phyloP scores from a whole-genome alignment of 2,113 vertebrate genomes.

The Camelus dromedarius region DNA sequence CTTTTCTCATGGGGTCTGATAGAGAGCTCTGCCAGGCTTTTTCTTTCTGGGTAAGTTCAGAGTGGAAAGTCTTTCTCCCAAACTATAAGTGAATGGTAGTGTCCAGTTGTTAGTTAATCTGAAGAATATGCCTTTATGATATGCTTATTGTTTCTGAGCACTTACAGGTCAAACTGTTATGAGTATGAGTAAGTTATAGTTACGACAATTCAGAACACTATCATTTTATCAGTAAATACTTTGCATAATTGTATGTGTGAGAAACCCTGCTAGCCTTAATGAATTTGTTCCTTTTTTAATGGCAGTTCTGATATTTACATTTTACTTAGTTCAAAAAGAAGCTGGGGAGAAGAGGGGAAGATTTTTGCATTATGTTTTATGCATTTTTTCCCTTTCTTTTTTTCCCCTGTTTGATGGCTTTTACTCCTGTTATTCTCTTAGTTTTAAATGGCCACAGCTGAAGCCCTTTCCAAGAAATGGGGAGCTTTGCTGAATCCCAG shows the following conservation, averaged over 20 bases:
- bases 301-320: not conserved
- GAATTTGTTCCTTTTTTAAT: not conserved
- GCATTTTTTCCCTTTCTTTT: not conserved
- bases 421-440: not conserved
- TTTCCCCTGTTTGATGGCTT: not conserved
- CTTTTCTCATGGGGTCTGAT: not conserved
- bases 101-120: not conserved
- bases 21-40: not conserved
- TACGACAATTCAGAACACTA: not conserved
- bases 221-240: constrained; percentile 36
- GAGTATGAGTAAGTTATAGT: not conserved
- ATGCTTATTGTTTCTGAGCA: not conserved
- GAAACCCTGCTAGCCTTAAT: not conserved
- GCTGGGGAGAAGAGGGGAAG: not conserved
- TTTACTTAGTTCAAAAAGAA: constrained; percentile 8
- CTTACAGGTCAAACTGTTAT: not conserved
- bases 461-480: not conserved
- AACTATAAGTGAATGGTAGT: not conserved
- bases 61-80: not conserved
- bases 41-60: constrained; percentile 7
- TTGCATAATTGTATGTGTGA: not conserved
- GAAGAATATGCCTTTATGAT: not conserved
- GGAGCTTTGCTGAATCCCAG: not conserved
- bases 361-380: not conserved
- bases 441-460: not conserved